Percentiles rank a stretch among this genome's conserved stretches.
Evolutionary conservation across 2,888 invertebrate species (phyloP).

Genomic region (Himalopsyche anomala): DNA sequence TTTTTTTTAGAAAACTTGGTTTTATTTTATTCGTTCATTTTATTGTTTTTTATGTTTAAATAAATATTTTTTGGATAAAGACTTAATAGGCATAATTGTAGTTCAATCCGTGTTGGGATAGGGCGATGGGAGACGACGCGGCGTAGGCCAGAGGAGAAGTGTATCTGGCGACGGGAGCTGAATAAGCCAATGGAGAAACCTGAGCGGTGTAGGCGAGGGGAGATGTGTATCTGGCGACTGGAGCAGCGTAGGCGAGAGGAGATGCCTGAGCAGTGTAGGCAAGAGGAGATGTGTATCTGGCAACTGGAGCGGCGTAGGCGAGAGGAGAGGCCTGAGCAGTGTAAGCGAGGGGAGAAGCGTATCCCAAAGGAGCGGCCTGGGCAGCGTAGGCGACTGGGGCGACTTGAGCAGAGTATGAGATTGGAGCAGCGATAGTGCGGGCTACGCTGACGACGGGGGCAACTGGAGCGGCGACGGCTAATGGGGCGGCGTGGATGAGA

Average conservation of each 20-base stretch:
- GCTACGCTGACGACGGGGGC: slow-evolving; percentile 68
- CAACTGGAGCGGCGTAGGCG: slow-evolving; percentile 61
- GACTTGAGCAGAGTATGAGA: slow-evolving; percentile 68
- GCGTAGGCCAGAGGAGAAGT: slow-evolving; percentile 48
- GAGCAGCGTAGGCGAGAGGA: slow-evolving; percentile 66
- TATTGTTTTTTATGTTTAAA: not conserved
- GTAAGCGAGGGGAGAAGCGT: not conserved
- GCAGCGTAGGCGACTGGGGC: slow-evolving; percentile 32
- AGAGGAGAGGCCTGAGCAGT: slow-evolving; percentile 66
- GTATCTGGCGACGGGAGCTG: slow-evolving; percentile 56
- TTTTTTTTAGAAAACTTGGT: too few species aligned
- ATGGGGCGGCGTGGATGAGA: slow-evolving; percentile 65
- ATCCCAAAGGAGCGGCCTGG: slow-evolving; percentile 41
- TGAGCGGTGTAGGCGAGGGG: slow-evolving; percentile 46
- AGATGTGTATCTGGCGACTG: slow-evolving; percentile 31
- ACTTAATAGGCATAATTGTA: slow-evolving; percentile 58
- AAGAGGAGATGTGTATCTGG: slow-evolving; percentile 53
- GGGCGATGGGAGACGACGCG: not conserved
- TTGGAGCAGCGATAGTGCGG: slow-evolving; percentile 67
- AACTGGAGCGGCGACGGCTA: slow-evolving; percentile 61
- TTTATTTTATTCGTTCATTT: too few species aligned
- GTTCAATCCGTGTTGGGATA: slow-evolving; percentile 44
- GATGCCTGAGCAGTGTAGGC: slow-evolving; percentile 69
- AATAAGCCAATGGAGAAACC: slow-evolving; percentile 61
- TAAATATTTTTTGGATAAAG: not conserved